Evolutionary conservation across 2,888 invertebrate genomes (phyloP), one percentile per base, ranked within the genome.

Genomic region (Synanthedon vespiformis): DNA sequence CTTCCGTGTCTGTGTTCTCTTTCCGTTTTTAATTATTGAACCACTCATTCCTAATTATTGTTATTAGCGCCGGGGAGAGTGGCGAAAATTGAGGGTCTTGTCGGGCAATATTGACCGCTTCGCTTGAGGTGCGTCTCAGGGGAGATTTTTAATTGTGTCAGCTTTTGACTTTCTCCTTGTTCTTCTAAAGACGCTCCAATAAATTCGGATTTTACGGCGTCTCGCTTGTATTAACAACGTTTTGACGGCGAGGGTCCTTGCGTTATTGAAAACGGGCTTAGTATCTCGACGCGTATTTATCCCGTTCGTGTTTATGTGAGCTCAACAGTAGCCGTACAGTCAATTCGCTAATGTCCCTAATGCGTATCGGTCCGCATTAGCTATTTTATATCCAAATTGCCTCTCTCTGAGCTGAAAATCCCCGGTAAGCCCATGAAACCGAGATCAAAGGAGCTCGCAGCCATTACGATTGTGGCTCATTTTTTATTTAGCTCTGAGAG

Each of bases 41-140:
- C 88, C 88, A 88, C 88, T 88, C 88, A 88, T 88, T 88, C 79
- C 88, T 88, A 88, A 88, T 88, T 88, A 88, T 88, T 88, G 86
- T 88, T 88, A 88, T 88, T 88, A 88, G 88, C 81, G 80, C 70
- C 70, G 74, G 84, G 83, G 86, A 70, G 77, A 83, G 84, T 82
- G 86, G 83, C 82, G 86, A 83, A 86, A 84, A 86, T 86, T 86
- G 85, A 85, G 86, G 86, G 86, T 77, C 83, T 80, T 65, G 75
- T 65, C 68, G 68, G 74, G 80, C 70, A 76, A 83, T 84, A 86
- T 86, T 87, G 87, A 87, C 87, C 87, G 84, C 74, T 78, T 67
- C 74, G 72, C 72, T 74, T 70, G 72, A 76, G 80, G 78, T 74
- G 74, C 73, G 68, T 78, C 79, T 68, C 73, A 55, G 57, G 82